A percentile compares a stretch with the other conserved stretches of the same genome.
These are phyloP conservation scores for Linnaemya vulpina DNA, from an alignment of 2,888 invertebrate species.

Conservation along the genomic window DNA sequence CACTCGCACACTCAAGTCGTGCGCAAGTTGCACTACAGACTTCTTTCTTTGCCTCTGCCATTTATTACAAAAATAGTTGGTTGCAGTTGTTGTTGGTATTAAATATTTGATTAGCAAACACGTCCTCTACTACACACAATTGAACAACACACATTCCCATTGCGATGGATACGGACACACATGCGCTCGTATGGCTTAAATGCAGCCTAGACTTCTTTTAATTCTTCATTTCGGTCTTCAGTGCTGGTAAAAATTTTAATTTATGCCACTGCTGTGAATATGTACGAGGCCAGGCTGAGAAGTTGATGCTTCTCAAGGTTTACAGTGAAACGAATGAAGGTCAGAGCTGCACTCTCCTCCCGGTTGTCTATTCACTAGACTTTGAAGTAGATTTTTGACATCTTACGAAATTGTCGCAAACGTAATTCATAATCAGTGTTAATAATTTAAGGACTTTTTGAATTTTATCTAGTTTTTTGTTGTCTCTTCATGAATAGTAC, in stretches of 20 bases:
- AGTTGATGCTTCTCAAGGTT: neutral
- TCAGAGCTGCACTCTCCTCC: too few species aligned
- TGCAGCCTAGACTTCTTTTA: constrained; percentile 31
- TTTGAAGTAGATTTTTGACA: too few species aligned
- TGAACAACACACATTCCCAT: constrained; percentile 17
- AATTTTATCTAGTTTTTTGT: too few species aligned
- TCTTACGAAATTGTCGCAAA: too few species aligned
- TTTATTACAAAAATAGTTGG: constrained; percentile 11
- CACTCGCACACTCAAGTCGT: neutral
- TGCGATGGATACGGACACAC: neutral
- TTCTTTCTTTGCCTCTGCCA: neutral
- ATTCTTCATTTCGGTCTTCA: constrained; percentile 36
- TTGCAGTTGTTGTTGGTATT: constrained; percentile 35
- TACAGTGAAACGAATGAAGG: too few species aligned
- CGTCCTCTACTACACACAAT: constrained; percentile 49
- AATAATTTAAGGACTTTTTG: too few species aligned
- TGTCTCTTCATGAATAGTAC: too few species aligned
- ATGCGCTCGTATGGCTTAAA: constrained; percentile 13
- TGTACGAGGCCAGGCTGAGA: neutral
- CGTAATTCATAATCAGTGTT: too few species aligned
- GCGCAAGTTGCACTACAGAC: neutral
- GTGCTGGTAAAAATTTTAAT: constrained; percentile 28
- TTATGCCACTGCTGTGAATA: constrained; percentile 17
- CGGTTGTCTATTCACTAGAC: too few species aligned
- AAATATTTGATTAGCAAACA: constrained; percentile 52